Conservation (phyloP, 2,797 vertebrate species). For the Hybognathus amarus region DNA sequence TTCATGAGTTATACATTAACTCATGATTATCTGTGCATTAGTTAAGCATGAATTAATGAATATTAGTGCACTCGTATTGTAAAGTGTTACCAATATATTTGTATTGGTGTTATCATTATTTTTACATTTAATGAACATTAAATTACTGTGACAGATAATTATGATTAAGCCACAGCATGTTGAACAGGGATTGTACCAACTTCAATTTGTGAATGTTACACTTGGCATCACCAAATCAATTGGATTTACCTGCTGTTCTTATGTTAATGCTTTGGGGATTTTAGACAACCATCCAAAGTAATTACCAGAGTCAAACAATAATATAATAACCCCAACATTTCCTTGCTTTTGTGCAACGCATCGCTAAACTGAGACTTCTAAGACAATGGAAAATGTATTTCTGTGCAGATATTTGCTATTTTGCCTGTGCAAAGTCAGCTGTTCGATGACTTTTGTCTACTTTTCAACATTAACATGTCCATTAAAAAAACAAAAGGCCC, state of each 20-base stretch:
- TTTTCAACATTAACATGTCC: not conserved
- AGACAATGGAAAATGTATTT: conserved; percentile 14
- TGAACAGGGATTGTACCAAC: not conserved
- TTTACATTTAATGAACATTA: not conserved
- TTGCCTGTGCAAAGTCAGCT: not conserved
- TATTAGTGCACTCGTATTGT: too few relatives aligned
- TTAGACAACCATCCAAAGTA: conserved; percentile 29
- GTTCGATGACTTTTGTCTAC: not conserved
- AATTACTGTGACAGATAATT: conserved; percentile 10
- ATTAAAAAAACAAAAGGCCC: not conserved
- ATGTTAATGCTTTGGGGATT: not conserved
- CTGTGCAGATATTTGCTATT: not conserved
- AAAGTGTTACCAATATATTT: too few relatives aligned
- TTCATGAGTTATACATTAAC: too few relatives aligned
- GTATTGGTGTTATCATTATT: not conserved
- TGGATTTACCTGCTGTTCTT: conserved; percentile 7
- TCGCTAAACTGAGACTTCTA: conserved; percentile 33
- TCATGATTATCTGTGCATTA: too few relatives aligned
- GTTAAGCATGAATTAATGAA: too few relatives aligned
- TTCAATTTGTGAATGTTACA: not conserved
- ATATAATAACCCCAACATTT: conserved; percentile 27
- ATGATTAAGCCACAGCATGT: conserved; percentile 10
- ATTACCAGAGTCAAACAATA: conserved; percentile 25
- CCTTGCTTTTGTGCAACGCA: conserved; percentile 12
- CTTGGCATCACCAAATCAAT: conserved; percentile 6